Conservation (phyloP, 1,140 invertebrate species). For the Drosophila takahashii region DNA sequence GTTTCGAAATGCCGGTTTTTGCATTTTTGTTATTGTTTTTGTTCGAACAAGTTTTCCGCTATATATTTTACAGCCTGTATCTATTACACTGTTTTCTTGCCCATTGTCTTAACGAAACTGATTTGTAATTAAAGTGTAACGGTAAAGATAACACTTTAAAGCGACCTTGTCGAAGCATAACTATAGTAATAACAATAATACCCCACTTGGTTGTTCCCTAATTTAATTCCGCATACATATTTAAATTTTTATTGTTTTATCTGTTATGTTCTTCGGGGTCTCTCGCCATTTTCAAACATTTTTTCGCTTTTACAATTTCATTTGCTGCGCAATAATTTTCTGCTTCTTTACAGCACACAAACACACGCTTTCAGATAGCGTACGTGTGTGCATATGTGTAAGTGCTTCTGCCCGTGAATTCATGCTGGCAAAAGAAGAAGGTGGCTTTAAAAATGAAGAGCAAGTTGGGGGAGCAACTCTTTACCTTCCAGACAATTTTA, state of each 20-base stretch:
- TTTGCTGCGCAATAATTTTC: conserved; percentile 82
- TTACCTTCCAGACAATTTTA: neutral
- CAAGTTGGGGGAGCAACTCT: neutral
- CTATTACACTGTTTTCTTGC: neutral
- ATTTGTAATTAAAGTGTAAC: neutral
- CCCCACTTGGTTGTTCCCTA: conserved; percentile 30
- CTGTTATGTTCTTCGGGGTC: conserved; percentile 16
- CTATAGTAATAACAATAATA: neutral
- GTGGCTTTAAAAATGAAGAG: conserved; percentile 14
- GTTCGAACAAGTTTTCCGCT: conserved; percentile 51
- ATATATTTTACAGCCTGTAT: conserved; percentile 17
- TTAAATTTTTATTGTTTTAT: conserved; percentile 35
- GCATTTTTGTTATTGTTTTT: conserved; percentile 60
- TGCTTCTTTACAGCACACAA: conserved; percentile 71
- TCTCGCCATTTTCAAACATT: conserved; percentile 72
- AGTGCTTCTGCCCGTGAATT: conserved; percentile 46
- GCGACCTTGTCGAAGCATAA: conserved; percentile 3
- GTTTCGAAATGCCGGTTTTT: conserved; percentile 75
- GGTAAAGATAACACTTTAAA: neutral
- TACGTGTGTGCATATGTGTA: conserved; percentile 22
- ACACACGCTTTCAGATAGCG: conserved; percentile 32
- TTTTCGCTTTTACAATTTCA: conserved; percentile 78
- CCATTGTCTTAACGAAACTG: conserved; percentile 12
- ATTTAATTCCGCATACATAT: conserved; percentile 54
- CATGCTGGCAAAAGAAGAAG: conserved; percentile 36